Conservation (phyloP, 2,797 vertebrate genomes). For the Hybognathus amarus region DNA sequence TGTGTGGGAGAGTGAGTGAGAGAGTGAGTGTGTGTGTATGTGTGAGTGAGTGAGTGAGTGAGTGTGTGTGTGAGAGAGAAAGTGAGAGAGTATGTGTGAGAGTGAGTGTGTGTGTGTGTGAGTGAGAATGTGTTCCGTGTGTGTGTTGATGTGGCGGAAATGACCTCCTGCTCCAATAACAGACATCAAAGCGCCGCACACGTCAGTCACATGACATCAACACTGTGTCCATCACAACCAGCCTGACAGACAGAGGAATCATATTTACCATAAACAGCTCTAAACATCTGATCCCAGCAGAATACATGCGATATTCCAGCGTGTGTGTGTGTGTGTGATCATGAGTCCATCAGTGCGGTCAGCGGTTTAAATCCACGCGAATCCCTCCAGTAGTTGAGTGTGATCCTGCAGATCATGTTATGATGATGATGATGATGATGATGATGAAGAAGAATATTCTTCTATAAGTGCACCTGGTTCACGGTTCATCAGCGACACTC, state of each 20-base stretch:
- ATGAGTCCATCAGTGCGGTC: too few relatives aligned
- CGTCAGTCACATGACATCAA: too few relatives aligned
- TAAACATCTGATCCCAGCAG: constrained; percentile 45
- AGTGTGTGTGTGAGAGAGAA: not conserved
- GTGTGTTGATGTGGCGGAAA: not conserved
- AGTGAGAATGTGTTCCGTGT: not conserved
- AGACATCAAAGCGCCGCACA: constrained; percentile 76
- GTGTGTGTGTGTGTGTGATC: too few relatives aligned
- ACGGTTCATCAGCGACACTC: not conserved
- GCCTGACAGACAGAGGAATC: not conserved
- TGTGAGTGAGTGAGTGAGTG: not conserved
- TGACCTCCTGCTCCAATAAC: constrained; percentile 65
- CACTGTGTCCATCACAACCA: not conserved
- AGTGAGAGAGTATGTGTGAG: not conserved
- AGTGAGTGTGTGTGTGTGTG: not conserved
- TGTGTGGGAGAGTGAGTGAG: not conserved
- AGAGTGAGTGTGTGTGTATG: not conserved
- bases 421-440: not conserved
- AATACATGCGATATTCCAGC: constrained; percentile 27
- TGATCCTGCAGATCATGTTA: not conserved
- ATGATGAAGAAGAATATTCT: not conserved
- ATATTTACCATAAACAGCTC: constrained; percentile 56
- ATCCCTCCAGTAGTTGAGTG: constrained; percentile 19
- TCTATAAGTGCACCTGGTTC: not conserved
- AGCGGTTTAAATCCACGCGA: not conserved